These are phyloP conservation scores for Drosophila cracens DNA, from an alignment of 2,888 invertebrate species.

Conservation along the genomic window DNA sequence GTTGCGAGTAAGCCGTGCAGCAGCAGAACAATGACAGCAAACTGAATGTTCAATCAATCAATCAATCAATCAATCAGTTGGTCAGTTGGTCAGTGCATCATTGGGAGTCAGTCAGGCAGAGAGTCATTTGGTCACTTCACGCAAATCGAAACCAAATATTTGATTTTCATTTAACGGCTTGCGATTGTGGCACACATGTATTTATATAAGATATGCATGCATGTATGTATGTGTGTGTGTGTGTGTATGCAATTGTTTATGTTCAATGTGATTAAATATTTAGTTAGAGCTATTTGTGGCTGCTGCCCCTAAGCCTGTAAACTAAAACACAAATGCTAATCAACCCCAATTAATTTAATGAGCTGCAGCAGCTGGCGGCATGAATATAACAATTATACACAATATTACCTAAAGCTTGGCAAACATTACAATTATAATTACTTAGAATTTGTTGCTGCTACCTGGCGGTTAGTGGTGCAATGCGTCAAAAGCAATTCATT, in stretches of 20 bases:
- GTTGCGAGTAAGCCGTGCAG: background rate
- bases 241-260: background rate
- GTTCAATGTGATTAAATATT: background rate
- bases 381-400: background rate
- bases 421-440: background rate
- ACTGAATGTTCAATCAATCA: constrained; percentile 19
- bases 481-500: background rate
- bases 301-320: background rate
- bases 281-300: background rate
- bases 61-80: constrained; percentile 36
- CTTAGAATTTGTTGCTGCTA: background rate
- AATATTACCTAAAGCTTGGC: background rate
- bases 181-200: background rate
- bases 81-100: constrained; percentile 34
- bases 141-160: constrained; percentile 58
- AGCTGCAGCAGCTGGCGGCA: background rate
- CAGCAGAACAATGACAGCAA: constrained; percentile 13
- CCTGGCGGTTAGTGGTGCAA: background rate
- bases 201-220: background rate
- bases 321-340: background rate
- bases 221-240: background rate
- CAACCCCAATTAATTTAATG: constrained; percentile 15
- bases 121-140: constrained; percentile 36
- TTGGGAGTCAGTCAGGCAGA: constrained; percentile 17
- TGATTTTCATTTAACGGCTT: constrained; percentile 44